Evolutionary conservation across 1,140 invertebrate genomes (phyloP).

Genomic region (Antheraea pernyi): DNA sequence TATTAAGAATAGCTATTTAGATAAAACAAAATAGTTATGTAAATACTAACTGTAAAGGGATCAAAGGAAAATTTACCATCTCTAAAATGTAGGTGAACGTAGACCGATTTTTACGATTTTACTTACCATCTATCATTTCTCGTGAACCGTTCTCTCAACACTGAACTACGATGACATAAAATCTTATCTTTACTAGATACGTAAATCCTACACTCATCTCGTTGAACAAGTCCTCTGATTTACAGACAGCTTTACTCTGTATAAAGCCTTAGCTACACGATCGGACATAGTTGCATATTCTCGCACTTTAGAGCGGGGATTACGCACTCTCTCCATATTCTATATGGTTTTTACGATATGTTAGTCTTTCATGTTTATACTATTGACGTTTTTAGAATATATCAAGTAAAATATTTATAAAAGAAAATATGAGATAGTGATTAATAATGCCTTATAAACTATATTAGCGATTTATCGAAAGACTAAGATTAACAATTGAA

Average conservation of each 20-base stretch:
- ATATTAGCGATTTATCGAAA: no score
- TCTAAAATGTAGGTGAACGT: no score
- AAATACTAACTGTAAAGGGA: no score
- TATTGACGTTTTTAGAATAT: no score
- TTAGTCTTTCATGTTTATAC: not conserved
- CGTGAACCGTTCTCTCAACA: not conserved
- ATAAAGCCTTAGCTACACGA: slow-evolving; percentile 13
- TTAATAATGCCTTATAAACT: no score
- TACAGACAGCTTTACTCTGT: not conserved
- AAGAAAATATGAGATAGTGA: no score
- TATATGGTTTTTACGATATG: slow-evolving; percentile 21
- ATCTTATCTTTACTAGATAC: not conserved
- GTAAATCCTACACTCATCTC: not conserved
- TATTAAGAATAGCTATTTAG: no score
- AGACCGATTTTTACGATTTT: not conserved
- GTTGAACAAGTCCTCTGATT: slow-evolving; percentile 2
- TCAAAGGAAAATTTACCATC: no score
- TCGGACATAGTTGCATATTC: slow-evolving; percentile 12
- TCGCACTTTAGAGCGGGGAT: slow-evolving; percentile 25
- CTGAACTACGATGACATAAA: not conserved
- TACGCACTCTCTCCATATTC: slow-evolving; percentile 19
- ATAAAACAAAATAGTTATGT: no score
- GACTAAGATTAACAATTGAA: no score
- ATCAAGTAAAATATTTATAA: no score
- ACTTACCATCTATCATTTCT: not conserved